Percentiles rank a stretch among this genome's conserved stretches.
Evolutionary conservation across 2,797 vertebrate genomes (phyloP).

Genomic region (Dermochelys coriacea): DNA sequence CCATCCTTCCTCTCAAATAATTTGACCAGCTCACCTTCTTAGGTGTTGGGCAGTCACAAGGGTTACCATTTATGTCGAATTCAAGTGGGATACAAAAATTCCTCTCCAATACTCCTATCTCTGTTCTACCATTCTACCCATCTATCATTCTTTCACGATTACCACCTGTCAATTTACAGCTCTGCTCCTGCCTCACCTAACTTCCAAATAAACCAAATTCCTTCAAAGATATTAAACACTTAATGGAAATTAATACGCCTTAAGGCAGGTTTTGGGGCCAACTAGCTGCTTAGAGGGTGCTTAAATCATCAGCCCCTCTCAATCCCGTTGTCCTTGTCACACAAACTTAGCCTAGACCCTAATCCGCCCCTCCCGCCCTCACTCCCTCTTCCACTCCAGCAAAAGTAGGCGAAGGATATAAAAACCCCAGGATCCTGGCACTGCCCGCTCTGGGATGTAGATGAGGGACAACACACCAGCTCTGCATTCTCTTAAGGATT

Average conservation of each 20-base stretch:
- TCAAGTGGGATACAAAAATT: neutral
- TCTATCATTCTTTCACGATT: neutral
- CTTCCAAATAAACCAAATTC: slow-evolving; percentile 55
- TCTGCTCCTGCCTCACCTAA: slow-evolving; percentile 7
- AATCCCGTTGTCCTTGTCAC: slow-evolving; percentile 80
- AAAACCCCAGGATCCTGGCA: slow-evolving; percentile 71
- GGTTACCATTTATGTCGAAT: neutral
- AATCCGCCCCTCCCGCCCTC: slow-evolving; percentile 64
- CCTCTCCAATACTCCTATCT: neutral
- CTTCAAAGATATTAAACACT: slow-evolving; percentile 76
- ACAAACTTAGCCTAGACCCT: slow-evolving; percentile 73
- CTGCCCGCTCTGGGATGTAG: neutral
- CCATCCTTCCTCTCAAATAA: accelerated
- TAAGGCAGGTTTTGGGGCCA: slow-evolving; percentile 78
- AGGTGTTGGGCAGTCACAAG: neutral
- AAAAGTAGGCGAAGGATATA: slow-evolving; percentile 68
- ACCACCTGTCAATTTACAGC: neutral
- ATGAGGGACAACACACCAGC: slow-evolving; percentile 38
- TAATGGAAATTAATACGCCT: slow-evolving; percentile 77
- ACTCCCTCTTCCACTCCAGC: neutral
- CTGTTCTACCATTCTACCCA: neutral
- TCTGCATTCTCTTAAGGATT: slow-evolving; percentile 1
- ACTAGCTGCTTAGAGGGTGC: slow-evolving; percentile 74
- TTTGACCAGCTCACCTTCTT: neutral
- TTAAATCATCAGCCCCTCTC: slow-evolving; percentile 76